These are phyloP conservation scores for Morone saxatilis DNA, from an alignment of 2,113 vertebrate genomes.

Conservation along the genomic window DNA sequence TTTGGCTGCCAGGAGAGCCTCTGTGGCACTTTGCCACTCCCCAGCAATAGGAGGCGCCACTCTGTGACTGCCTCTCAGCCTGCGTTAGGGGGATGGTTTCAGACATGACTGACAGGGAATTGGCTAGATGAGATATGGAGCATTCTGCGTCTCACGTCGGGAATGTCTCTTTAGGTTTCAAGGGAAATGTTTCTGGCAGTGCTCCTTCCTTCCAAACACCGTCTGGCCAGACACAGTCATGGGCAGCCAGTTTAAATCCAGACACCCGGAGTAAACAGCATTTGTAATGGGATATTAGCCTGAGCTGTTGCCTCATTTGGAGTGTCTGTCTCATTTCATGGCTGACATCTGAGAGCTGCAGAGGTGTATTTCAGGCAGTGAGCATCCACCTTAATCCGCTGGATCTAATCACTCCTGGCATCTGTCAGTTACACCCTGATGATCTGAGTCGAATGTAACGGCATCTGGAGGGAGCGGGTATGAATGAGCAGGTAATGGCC, in stretches of 20 bases:
- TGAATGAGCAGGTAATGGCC: constrained; percentile 58
- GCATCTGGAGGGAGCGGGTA: constrained; percentile 45
- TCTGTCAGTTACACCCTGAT: constrained; percentile 80
- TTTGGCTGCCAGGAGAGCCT: constrained; percentile 39
- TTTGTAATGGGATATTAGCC: constrained; percentile 81
- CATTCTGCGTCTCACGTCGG: constrained; percentile 24
- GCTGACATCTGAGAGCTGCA: constrained; percentile 69
- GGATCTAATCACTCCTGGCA: constrained; percentile 79
- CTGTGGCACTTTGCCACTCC: constrained; percentile 52
- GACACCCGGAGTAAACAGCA: constrained; percentile 69
- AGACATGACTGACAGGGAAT: constrained; percentile 55
- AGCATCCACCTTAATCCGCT: constrained; percentile 57
- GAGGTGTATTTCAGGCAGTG: constrained; percentile 63
- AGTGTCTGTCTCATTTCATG: constrained; percentile 83
- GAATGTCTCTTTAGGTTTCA: constrained; percentile 45
- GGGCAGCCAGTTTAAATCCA: constrained; percentile 60
- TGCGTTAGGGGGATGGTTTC: constrained; percentile 15
- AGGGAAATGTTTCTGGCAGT: constrained; percentile 57
- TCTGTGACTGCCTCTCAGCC: constrained; percentile 28
- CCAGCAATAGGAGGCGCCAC: constrained; percentile 48
- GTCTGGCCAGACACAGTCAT: constrained; percentile 51
- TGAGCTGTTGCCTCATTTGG: constrained; percentile 75
- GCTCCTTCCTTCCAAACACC: constrained; percentile 38
- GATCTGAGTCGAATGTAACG: constrained; percentile 51
- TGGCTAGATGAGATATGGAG: constrained; percentile 45